Percentiles rank a stretch among this genome's conserved stretches.
These are phyloP conservation scores for Mesembrinibis cayennensis DNA, from an alignment of 2,113 vertebrate species.

Conservation along the genomic window DNA sequence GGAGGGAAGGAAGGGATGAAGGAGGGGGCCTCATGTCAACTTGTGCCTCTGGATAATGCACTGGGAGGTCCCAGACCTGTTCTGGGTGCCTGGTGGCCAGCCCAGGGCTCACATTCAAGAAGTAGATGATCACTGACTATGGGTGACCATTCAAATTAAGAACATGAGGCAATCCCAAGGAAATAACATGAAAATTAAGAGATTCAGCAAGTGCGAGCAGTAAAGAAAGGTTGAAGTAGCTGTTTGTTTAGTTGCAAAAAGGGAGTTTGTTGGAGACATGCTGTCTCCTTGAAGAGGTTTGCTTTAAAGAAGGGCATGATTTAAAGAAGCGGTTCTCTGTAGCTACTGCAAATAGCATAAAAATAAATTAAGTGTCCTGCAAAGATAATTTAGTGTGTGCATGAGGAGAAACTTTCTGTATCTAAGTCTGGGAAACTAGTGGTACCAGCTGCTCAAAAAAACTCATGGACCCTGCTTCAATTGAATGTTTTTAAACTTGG, in stretches of 20 bases:
- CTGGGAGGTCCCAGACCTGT: neutral
- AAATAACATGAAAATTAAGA: neutral
- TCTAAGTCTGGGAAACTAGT: neutral
- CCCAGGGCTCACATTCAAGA: neutral
- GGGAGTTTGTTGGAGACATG: neutral
- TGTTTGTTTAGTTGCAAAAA: neutral
- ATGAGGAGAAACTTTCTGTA: neutral
- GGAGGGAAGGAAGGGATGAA: neutral
- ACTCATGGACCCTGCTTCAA: neutral
- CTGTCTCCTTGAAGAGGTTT: neutral
- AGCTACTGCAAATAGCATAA: neutral
- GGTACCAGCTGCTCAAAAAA: neutral
- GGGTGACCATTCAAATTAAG: neutral
- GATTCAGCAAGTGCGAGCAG: neutral
- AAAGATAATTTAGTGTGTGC: neutral
- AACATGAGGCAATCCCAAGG: neutral
- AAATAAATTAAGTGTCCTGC: neutral
- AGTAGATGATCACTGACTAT: neutral
- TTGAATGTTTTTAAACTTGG: neutral
- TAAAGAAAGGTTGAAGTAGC: neutral
- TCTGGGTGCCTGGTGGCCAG: neutral
- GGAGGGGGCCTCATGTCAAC: neutral
- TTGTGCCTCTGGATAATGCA: neutral
- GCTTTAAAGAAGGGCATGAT: neutral
- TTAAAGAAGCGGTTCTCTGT: neutral